Evolutionary conservation across 1,140 invertebrate genomes (phyloP).

Genomic region (Protaetia brevitarsis): DNA sequence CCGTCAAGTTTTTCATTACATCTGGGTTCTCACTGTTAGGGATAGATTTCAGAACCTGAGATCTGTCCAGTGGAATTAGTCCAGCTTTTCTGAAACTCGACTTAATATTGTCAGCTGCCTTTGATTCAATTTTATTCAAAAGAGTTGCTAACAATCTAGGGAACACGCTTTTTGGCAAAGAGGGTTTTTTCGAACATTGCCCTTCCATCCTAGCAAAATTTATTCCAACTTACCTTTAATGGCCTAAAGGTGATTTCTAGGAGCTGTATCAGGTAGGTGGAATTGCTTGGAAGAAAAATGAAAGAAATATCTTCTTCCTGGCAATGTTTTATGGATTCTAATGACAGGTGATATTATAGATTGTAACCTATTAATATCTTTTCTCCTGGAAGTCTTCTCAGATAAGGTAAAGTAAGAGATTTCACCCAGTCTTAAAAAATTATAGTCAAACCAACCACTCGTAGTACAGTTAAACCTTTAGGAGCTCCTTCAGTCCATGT

Average conservation of each 20-base stretch:
- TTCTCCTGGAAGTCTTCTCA: neutral
- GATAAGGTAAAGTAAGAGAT: neutral
- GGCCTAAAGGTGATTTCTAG: neutral
- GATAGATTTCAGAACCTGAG: slow-evolving; percentile 26
- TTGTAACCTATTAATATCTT: slow-evolving; percentile 17
- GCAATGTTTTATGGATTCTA: neutral
- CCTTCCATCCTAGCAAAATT: slow-evolving; percentile 18
- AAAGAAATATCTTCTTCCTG: neutral
- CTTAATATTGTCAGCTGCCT: slow-evolving; percentile 31
- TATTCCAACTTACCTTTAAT: neutral
- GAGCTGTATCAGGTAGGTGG: slow-evolving; percentile 18
- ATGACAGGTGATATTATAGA: neutral
- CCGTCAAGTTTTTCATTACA: neutral
- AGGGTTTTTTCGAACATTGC: neutral
- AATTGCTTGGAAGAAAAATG: slow-evolving; percentile 14
- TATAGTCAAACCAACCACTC: neutral
- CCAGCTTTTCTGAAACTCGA: slow-evolving; percentile 39
- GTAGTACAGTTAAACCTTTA: neutral
- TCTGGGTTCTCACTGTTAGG: neutral
- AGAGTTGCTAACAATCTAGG: slow-evolving; percentile 24
- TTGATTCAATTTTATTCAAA: slow-evolving; percentile 26
- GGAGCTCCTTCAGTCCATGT: slow-evolving; percentile 1
- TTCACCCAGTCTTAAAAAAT: slow-evolving; percentile 16
- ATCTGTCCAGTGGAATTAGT: slow-evolving; percentile 36
- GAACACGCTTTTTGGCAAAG: slow-evolving; percentile 16